Percentiles rank a stretch among this genome's conserved stretches.
Evolutionary conservation across 2,113 vertebrate genomes (phyloP).

Genomic region (Helogale parvula): DNA sequence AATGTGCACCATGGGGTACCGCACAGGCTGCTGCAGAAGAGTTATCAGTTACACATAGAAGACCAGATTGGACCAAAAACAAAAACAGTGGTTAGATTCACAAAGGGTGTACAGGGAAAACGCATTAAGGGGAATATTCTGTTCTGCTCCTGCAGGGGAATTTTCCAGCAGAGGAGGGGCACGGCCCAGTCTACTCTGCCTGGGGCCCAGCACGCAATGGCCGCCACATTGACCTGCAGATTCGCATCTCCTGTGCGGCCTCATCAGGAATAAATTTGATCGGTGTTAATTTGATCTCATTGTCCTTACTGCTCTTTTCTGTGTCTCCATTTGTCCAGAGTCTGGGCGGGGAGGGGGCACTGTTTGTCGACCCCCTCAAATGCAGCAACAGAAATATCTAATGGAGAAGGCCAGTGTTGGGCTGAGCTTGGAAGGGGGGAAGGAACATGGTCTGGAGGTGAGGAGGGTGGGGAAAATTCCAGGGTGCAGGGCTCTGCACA

Average conservation of each 20-base stretch:
- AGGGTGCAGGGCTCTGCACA: neutral
- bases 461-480: neutral
- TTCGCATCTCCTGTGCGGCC: too few relatives aligned
- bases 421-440: neutral
- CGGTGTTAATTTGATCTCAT: neutral
- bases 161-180: neutral
- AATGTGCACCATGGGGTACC: neutral
- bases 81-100: neutral
- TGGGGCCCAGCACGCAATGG: accelerated
- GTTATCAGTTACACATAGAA: neutral
- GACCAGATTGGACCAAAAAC: neutral
- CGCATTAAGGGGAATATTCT: neutral
- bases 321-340: neutral
- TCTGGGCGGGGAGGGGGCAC: neutral
- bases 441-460: neutral
- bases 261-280: neutral
- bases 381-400: neutral
- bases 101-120: neutral
- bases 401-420: neutral
- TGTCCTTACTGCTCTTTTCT: neutral
- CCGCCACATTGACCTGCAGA: neutral
- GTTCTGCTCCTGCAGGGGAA: too few relatives aligned
- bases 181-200: too few relatives aligned
- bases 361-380: neutral
- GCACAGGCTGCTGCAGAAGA: neutral